Conservation (phyloP, 64 coral and sea anemone species). For the Pocillopora damicornis region DNA sequence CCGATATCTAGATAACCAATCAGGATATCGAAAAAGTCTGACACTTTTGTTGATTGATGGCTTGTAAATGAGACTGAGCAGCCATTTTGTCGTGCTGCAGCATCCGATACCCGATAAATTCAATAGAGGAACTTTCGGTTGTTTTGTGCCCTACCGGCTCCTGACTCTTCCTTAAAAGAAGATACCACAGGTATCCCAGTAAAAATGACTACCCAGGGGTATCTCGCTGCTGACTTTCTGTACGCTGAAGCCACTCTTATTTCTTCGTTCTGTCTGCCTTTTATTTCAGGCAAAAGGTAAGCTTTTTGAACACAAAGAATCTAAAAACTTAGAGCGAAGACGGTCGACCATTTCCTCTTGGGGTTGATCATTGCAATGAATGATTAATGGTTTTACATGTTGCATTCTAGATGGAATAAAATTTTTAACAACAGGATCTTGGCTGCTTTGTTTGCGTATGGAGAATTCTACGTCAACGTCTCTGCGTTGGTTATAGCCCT, state of each 20-base stretch:
- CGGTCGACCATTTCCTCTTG: too few relatives aligned
- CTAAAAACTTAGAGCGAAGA: too few relatives aligned
- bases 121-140: too few relatives aligned
- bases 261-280: conserved; percentile 72
- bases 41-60: too few relatives aligned
- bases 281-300: conserved; percentile 80
- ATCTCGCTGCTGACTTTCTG: conserved; percentile 73
- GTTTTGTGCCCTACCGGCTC: too few relatives aligned
- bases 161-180: too few relatives aligned
- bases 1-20: too few relatives aligned
- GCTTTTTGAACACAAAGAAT: not conserved
- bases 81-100: too few relatives aligned
- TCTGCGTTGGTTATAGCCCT: conserved; percentile 70
- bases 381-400: not conserved
- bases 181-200: too few relatives aligned
- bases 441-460: conserved; percentile 77
- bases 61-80: too few relatives aligned
- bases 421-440: conserved; percentile 74
- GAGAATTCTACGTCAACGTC: conserved; percentile 88
- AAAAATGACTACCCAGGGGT: conserved; percentile 86
- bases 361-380: not conserved
- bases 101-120: too few relatives aligned
- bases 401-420: conserved; percentile 77
- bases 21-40: too few relatives aligned
- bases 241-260: conserved; percentile 73